Percentiles rank a stretch among this genome's conserved stretches.
phyloP scores from a whole-genome alignment of 2,113 vertebrate genomes.

The Thryonomys swinderianus region DNA sequence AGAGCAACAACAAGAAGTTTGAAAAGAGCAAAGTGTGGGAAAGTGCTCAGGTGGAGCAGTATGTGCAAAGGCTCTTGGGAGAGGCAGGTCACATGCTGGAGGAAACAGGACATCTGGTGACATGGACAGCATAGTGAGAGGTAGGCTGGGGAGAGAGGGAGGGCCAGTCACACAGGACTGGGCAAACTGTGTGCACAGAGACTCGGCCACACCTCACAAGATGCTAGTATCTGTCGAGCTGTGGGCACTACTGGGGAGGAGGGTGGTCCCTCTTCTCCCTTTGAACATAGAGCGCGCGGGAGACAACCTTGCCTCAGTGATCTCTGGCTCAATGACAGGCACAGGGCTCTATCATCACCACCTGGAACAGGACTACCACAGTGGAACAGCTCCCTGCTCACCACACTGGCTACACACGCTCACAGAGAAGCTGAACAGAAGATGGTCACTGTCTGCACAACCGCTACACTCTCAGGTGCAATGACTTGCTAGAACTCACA shows the following conservation, averaged over 20 bases:
- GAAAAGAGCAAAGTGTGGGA: background rate
- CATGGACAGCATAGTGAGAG: background rate
- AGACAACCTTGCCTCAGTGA: background rate
- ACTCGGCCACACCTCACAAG: background rate
- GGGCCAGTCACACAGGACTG: background rate
- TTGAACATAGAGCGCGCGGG: background rate
- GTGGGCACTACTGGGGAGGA: background rate
- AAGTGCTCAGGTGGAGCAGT: background rate
- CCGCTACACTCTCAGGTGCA: too few species aligned
- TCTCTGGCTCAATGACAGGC: background rate
- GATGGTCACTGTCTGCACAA: background rate
- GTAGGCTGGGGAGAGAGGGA: background rate
- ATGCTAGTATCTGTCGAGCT: background rate
- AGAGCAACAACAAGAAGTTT: background rate
- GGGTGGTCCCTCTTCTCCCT: background rate
- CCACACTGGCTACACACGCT: background rate
- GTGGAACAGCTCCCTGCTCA: background rate
- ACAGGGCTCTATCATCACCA: background rate
- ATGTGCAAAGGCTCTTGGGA: background rate
- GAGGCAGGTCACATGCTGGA: background rate
- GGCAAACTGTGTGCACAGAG: background rate
- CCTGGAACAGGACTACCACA: background rate
- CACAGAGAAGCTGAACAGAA: background rate
- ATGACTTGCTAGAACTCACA: background rate
- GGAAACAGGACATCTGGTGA: background rate